Base-by-base conservation (phyloP, 2,113 vertebrate species). In the Hepsetus odoe region DNA sequence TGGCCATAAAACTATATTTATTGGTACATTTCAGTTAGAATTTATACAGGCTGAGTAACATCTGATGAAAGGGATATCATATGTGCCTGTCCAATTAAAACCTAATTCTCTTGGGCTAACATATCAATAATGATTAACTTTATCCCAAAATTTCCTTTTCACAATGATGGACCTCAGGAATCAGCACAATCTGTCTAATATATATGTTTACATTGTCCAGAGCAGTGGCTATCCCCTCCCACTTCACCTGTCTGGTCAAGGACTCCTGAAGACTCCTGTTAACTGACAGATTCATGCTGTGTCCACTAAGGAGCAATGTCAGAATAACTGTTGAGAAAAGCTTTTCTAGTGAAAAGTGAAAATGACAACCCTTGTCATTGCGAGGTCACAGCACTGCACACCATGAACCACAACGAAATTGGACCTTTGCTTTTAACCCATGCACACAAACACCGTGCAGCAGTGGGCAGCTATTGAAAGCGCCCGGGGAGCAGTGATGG, bases 21-120 rank as follows among this genome's bases (percentile, higher is more conserved):
- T 76, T 61, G 30, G 64, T 53, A 38, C 18, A 42, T 55, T 42
- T 55, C 5, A 58, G 40, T 80, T 44, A 28, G 64, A 30, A 30
- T 81, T 49, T 70, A 76, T 83, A 74, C 79, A 84, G 76, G 53
- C 82, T 77, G 80, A 65, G 70, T 58, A 49, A 75, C 30, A 89
- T 79, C 85, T 86, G 83, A 70, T 86, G 69, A 91, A 92, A 92
- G 89, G 91, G 90, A 91, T 91, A 65, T 51, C 38, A 33, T 73
- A 72, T 62, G 61, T 85, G 59, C 80, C 33, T 79, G 35, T 76
- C 72, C 33, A 64, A 72, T 80, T 73, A 22, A 71, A 38, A 42
- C 11, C 22, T 59, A 10, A 69, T 69, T 49, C 13, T 49, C 42
- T 26, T 30, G 13, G 46, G 42, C 42, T 65, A 30, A 28, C 42